Percentiles rank a stretch among this genome's conserved stretches.
Conservation (phyloP, 2,888 invertebrate species). For the Amaurobius ferox region DNA sequence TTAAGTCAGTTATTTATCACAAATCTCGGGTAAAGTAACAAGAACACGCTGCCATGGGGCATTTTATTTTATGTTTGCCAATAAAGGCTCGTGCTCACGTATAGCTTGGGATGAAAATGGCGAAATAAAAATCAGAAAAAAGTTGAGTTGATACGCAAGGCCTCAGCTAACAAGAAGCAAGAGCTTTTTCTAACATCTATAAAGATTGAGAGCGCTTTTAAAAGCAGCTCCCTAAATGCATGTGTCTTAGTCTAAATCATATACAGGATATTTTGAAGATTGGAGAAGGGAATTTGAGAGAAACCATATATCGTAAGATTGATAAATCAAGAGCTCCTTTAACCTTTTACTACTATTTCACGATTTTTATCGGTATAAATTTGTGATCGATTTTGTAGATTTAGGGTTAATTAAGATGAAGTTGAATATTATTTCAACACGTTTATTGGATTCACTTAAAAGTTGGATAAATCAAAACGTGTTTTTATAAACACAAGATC, state of each 20-base stretch:
- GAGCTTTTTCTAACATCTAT: slow-evolving; percentile 9
- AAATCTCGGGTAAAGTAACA: neutral
- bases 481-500: too few species aligned
- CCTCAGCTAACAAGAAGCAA: neutral
- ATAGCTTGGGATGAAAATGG: neutral
- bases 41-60: neutral
- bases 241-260: neutral
- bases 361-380: too few species aligned
- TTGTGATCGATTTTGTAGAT: too few species aligned
- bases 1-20: slow-evolving; percentile 1
- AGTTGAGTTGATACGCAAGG: neutral
- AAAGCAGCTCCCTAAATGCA: neutral
- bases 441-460: too few species aligned
- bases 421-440: too few species aligned
- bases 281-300: too few species aligned
- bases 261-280: neutral
- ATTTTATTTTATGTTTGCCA: slow-evolving; percentile 4
- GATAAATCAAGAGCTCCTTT: too few species aligned
- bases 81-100: slow-evolving; percentile 9
- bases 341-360: too few species aligned
- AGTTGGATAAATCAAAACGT: too few species aligned
- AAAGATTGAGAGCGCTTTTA: neutral
- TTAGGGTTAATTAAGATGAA: too few species aligned
- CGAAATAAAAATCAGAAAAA: neutral
- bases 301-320: too few species aligned